Conservation (phyloP, 2,888 invertebrate species). For the Drosophila subquinaria region DNA sequence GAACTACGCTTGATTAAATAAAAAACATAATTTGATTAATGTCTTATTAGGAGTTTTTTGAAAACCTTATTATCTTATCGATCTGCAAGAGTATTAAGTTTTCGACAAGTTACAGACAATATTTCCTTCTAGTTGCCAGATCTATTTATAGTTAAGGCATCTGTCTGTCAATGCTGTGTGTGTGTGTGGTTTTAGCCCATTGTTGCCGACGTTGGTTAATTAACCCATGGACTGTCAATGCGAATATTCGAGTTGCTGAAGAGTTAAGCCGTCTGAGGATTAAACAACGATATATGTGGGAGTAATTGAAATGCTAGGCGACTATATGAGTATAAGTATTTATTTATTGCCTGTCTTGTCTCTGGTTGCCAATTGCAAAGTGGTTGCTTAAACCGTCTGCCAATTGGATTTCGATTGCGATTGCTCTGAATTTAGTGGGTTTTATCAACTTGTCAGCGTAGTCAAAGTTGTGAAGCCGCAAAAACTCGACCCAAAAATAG, state of each 20-base stretch:
- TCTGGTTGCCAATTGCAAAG: constrained; percentile 20
- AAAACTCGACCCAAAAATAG: not conserved
- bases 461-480: constrained; percentile 46
- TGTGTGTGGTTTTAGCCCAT: constrained; percentile 24
- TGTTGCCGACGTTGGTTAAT: constrained; percentile 50
- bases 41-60: too few species aligned
- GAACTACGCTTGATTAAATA: too few species aligned
- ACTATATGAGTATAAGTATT: constrained; percentile 4
- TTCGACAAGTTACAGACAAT: not conserved
- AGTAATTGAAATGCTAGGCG: constrained; percentile 58
- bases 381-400: constrained; percentile 43
- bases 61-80: not conserved
- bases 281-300: constrained; percentile 40
- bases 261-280: constrained; percentile 54
- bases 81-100: not conserved
- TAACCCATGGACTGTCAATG: constrained; percentile 53
- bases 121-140: not conserved
- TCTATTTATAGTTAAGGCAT: constrained; percentile 18
- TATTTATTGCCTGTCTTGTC: constrained; percentile 51
- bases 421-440: constrained; percentile 35
- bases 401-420: constrained; percentile 60
- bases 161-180: not conserved
- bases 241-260: constrained; percentile 18
- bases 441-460: constrained; percentile 53
- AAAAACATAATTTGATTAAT: too few species aligned